Conservation (phyloP, 2,888 invertebrate species). For the Abscondita cerata region DNA sequence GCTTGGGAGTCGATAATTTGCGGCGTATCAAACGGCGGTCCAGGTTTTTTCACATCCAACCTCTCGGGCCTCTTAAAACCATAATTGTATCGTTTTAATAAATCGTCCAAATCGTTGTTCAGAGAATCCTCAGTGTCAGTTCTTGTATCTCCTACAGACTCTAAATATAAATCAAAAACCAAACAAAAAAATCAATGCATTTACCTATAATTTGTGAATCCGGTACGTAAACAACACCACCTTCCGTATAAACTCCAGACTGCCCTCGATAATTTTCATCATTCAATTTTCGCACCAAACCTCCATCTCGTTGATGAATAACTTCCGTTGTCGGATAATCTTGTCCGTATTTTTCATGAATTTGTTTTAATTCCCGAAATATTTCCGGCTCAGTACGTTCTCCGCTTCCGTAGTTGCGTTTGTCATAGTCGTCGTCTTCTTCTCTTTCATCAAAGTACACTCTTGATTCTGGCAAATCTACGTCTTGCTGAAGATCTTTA, state of each 20-base stretch:
- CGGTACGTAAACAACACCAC: constrained; percentile 65
- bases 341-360: constrained; percentile 36
- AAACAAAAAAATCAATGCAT: neutral
- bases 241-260: constrained; percentile 66
- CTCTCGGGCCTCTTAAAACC: constrained; percentile 89
- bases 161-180: neutral
- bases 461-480: constrained; percentile 60
- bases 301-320: constrained; percentile 26
- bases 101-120: constrained; percentile 63
- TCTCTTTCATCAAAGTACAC: constrained; percentile 65
- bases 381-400: constrained; percentile 43
- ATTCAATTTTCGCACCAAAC: constrained; percentile 28
- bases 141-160: constrained; percentile 22
- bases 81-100: constrained; percentile 69
- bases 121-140: constrained; percentile 38
- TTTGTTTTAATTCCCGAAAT: constrained; percentile 48
- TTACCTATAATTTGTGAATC: constrained; percentile 46
- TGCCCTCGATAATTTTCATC: constrained; percentile 37
- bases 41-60: constrained; percentile 94
- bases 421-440: constrained; percentile 52
- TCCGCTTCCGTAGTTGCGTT: constrained; percentile 52
- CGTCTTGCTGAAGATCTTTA: constrained; percentile 48
- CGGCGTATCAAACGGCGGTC: constrained; percentile 77
- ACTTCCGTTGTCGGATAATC: constrained; percentile 28
- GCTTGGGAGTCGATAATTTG: neutral